phyloP scores from a whole-genome alignment of 1,140 invertebrate species.

The Cydia amplana region DNA sequence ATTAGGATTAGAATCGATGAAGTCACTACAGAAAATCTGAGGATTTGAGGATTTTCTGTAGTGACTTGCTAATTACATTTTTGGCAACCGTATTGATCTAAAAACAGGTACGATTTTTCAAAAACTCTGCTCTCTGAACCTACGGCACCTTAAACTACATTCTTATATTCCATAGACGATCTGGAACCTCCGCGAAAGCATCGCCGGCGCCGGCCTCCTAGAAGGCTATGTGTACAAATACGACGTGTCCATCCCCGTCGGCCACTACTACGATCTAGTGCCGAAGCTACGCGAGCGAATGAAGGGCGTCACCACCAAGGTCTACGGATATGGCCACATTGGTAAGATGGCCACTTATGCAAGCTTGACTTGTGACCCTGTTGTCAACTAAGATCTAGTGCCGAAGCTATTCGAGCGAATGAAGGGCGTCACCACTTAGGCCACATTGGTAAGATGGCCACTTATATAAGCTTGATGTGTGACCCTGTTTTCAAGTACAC shows the following conservation, averaged over 20 bases:
- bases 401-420: constrained; percentile 85
- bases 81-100: no score
- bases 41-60: no score
- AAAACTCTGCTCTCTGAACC: no score
- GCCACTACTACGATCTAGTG: constrained; percentile 91
- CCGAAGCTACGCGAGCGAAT: constrained; percentile 85
- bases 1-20: no score
- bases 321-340: constrained; percentile 95
- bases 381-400: constrained; percentile 90
- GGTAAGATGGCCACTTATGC: constrained; percentile 94
- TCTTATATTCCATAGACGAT: constrained; percentile 70
- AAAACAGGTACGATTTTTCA: no score
- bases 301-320: constrained; percentile 80
- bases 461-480: constrained; percentile 97
- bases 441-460: constrained; percentile 95
- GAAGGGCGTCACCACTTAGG: constrained; percentile 81
- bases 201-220: constrained; percentile 88
- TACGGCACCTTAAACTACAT: no score
- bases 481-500: constrained; percentile 91
- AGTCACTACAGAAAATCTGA: no score
- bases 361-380: constrained; percentile 97
- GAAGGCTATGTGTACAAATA: constrained; percentile 98
- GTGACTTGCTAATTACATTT: no score
- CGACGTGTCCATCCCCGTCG: constrained; percentile 94
- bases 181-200: constrained; percentile 92